Conservation (phyloP, 2,113 vertebrate genomes). For the Osmerus mordax region DNA sequence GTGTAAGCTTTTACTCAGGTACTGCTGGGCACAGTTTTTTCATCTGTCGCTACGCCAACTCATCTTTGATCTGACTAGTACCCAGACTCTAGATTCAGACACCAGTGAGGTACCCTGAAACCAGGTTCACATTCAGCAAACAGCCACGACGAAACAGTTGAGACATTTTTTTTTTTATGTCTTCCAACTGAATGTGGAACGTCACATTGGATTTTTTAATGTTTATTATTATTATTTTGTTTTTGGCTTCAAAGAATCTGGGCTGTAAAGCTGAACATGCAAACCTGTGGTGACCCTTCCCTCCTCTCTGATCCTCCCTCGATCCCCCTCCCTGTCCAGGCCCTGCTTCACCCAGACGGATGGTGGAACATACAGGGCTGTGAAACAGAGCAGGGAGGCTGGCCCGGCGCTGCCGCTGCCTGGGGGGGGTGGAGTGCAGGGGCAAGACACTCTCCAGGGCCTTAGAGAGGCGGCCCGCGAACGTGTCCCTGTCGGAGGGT, state of each 20-base stretch:
- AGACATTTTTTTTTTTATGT: no score
- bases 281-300: not conserved
- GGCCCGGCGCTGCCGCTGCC: slow-evolving; percentile 86
- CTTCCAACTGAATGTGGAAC: no score
- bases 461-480: slow-evolving; percentile 93
- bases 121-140: no score
- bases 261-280: no score
- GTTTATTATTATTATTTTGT: no score
- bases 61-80: not conserved
- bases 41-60: not conserved
- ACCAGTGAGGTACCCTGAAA: slow-evolving; percentile 3
- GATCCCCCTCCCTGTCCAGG: not conserved
- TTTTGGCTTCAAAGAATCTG: no score
- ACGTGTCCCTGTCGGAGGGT: slow-evolving; percentile 83
- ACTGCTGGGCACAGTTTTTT: not conserved
- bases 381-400: slow-evolving; percentile 95
- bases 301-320: slow-evolving; percentile 23
- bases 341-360: slow-evolving; percentile 62
- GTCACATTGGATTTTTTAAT: no score
- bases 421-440: slow-evolving; percentile 83
- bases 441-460: slow-evolving; percentile 95
- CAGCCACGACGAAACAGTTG: no score
- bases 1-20: no score
- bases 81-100: slow-evolving; percentile 21
- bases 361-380: slow-evolving; percentile 89